phyloP scores from a whole-genome alignment of 2,113 vertebrate genomes.

The Anguilla rostrata region DNA sequence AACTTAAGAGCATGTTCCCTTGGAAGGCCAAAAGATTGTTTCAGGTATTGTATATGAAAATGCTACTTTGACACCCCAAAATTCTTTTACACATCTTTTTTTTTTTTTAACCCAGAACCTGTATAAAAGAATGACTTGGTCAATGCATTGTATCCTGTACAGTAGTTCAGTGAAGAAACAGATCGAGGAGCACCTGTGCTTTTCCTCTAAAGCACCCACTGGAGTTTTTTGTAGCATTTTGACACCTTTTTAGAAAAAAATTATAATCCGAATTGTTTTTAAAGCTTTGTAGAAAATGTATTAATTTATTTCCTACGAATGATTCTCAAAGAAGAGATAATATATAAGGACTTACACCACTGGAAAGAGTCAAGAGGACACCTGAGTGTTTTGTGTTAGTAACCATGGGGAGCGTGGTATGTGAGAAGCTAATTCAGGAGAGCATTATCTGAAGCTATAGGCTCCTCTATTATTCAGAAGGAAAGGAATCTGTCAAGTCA shows the following conservation, averaged over 20 bases:
- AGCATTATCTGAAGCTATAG: neutral
- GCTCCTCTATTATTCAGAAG: slow-evolving; percentile 29
- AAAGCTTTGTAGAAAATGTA: slow-evolving; percentile 30
- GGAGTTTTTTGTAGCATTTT: slow-evolving; percentile 22
- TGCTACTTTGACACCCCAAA: neutral
- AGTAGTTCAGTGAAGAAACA: neutral
- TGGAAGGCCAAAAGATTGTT: slow-evolving; percentile 29
- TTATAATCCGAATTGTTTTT: slow-evolving; percentile 28
- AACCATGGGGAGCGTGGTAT: slow-evolving; percentile 31
- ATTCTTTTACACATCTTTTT: neutral
- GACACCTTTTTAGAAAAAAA: slow-evolving; percentile 34
- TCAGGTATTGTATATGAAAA: neutral
- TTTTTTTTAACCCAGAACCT: slow-evolving; percentile 3
- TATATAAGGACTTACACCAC: slow-evolving; percentile 36
- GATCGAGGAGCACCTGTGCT: neutral
- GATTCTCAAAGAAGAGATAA: slow-evolving; percentile 42
- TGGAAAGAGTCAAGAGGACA: neutral
- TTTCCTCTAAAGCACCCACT: neutral
- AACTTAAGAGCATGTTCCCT: slow-evolving; percentile 56
- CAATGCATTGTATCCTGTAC: slow-evolving; percentile 18
- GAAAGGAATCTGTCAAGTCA: slow-evolving; percentile 20
- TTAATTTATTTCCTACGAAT: slow-evolving; percentile 41
- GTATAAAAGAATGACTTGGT: neutral
- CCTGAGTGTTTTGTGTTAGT: slow-evolving; percentile 36
- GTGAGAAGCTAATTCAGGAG: neutral